Evolutionary conservation across 2,113 vertebrate species (phyloP).

Genomic region (Trogon melanurus): DNA sequence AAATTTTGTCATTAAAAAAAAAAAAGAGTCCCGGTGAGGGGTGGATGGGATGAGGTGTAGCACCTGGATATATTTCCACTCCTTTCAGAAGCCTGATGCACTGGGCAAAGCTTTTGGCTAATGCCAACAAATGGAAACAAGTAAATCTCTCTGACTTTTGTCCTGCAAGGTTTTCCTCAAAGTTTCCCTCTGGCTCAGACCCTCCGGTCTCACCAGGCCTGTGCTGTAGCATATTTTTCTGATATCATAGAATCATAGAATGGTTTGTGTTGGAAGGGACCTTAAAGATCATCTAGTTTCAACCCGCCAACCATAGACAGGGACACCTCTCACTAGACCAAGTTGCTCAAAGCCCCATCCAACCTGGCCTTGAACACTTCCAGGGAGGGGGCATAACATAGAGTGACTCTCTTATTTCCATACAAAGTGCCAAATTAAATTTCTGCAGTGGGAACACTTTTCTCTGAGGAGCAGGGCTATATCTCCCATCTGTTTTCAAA

Average conservation of each 20-base stretch:
- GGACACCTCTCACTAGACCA: no score
- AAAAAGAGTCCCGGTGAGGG: not conserved
- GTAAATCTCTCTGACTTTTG: not conserved
- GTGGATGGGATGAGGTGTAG: not conserved
- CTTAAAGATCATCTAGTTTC: no score
- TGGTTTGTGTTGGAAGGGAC: no score
- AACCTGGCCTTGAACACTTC: no score
- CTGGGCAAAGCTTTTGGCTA: not conserved
- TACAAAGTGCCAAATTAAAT: not conserved
- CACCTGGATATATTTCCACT: not conserved
- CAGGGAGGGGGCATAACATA: no score
- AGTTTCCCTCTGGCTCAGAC: not conserved
- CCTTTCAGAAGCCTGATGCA: not conserved
- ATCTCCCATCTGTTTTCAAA: conserved; percentile 10
- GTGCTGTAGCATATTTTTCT: no score
- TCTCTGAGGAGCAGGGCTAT: not conserved
- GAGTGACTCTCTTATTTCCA: not conserved
- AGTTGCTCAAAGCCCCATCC: no score
- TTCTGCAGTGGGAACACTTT: not conserved
- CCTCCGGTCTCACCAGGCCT: not conserved
- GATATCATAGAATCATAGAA: no score
- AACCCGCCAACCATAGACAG: no score
- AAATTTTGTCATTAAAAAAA: not conserved
- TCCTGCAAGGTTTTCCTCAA: not conserved
- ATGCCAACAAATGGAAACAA: not conserved